Base-by-base conservation (phyloP, 2,888 invertebrate species). In the Halocaridina rubra region DNA sequence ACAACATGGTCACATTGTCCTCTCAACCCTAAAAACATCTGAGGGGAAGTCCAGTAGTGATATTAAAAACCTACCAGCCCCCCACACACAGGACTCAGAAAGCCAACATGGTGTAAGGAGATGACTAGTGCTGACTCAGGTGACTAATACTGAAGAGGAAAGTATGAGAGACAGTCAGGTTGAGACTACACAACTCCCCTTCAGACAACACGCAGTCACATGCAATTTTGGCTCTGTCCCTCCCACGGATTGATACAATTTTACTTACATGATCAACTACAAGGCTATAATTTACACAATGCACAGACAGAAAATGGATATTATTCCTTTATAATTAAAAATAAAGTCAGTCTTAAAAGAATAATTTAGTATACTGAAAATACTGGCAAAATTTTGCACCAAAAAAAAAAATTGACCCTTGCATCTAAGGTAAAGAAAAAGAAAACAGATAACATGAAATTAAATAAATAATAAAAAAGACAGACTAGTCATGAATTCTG, bases 121-220 rank as follows among this genome's bases (percentile, higher is more conserved):
- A 84, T 84, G 82, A 84, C 82, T 71, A 59, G 67, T 84, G 78
- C 78, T 84, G 78, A 46, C 78, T 84, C 78, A 59, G 78, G 82
- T 78, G 78, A 84, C 77, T 78, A 32, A 61, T 84, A 69, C 72
- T 64, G 84, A 84, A 61, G 77, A 84, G 80, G 80, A 84, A 59
- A 85, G 80, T 76, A 77, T 76, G 85, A 85, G 85, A 74, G 85
- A 85, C 57, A 85, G 80, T 80, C 76, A 85, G 85, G 86, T 53
- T 86, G 75, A 69, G 74, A 59, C 86, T 71, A 74, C 86, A 78
- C 64, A 32, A 81, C 86, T 74, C 81, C 78, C 85, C 81, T 39
- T 72, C 81, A 86, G 86, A 81, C 81, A 86, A 86, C 86, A 86
- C 86, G 79, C 86, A 86, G 81, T 81, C 72, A 57, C 81, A 84